A percentile compares a stretch with the other conserved stretches of the same genome.
These are phyloP conservation scores for Lateolabrax maculatus DNA, from an alignment of 2,797 vertebrate species.

Conservation along the genomic window DNA sequence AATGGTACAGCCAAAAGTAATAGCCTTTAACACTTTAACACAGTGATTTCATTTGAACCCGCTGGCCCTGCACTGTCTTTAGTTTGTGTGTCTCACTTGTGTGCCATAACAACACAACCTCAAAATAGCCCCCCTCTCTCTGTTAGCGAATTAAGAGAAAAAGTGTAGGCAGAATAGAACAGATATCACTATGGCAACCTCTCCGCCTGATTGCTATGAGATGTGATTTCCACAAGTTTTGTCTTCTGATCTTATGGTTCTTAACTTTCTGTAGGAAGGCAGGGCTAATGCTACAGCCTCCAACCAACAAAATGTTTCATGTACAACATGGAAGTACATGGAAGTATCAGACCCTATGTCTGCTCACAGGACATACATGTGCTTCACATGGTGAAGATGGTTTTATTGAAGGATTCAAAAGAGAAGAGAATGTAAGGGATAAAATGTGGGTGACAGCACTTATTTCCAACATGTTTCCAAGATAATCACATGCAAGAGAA, in stretches of 20 bases:
- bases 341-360: not conserved
- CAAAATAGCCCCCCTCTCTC: constrained; percentile 75
- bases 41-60: constrained; percentile 31
- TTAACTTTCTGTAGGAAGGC: constrained; percentile 52
- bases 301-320: not conserved
- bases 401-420: not conserved
- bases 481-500: not conserved
- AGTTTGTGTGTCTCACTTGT: constrained; percentile 50
- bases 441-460: not conserved
- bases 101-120: constrained; percentile 72
- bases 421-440: not conserved
- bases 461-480: not conserved
- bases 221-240: constrained; percentile 61
- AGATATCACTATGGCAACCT: constrained; percentile 85
- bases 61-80: constrained; percentile 35
- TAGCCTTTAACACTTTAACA: constrained; percentile 6
- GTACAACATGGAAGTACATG: not conserved
- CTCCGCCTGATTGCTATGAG: constrained; percentile 68
- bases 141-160: constrained; percentile 74
- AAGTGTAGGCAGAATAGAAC: constrained; percentile 74
- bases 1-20: constrained; percentile 25
- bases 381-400: not conserved
- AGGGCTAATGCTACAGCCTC: constrained; percentile 20
- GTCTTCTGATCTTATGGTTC: constrained; percentile 47
- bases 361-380: not conserved